Evolutionary conservation across 2,113 vertebrate genomes (phyloP), one percentile per base, ranked within the genome.

Genomic region (Egretta garzetta): DNA sequence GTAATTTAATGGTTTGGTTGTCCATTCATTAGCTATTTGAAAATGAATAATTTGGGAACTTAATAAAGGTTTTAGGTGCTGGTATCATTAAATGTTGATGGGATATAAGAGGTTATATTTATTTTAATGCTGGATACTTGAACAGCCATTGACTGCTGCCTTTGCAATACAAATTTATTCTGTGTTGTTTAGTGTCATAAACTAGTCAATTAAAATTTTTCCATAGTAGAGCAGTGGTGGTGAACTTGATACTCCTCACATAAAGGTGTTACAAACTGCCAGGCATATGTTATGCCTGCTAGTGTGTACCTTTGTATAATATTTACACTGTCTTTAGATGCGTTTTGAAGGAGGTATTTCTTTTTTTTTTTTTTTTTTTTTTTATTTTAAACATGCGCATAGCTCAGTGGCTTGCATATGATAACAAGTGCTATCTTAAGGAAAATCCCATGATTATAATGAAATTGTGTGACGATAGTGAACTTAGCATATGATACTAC

Each of bases 51-150:
- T 67, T 15, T 5, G 5, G 18, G 12, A 9, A 35, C 8, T 19
- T 14, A 6, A n/a, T 27, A 71, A 43, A 58, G 32, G 3, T 4
- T 45, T 58, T 5, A 43, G 4, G 10, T 79, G 26, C 7, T 37
- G 12, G 2, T 49, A 7, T 5, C 2, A 1, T 28, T 75, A 43
- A 8, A 8, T 27, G 4, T 3, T 37, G 41, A 43, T 45, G 21
- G 32, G 56, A 43, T 53, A 14, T 33, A 45, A n/a, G 18, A 50
- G 5, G 5, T 16, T 23, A 4, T 16, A 26, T 66, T 90, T 52
- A 20, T 87, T 60, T 70, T 66, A 28, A 24, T 33, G 37, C 6
- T 53, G 19, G 3, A 28, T 49, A 11, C 30, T 60, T 83, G 15
- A 11, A 14, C 23, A 26, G 47, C 22, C 1, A 2, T 50, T 67